These are phyloP conservation scores for Calyptommatus sinebrachiatus DNA, from an alignment of 2,113 vertebrate species.

Conservation along the genomic window DNA sequence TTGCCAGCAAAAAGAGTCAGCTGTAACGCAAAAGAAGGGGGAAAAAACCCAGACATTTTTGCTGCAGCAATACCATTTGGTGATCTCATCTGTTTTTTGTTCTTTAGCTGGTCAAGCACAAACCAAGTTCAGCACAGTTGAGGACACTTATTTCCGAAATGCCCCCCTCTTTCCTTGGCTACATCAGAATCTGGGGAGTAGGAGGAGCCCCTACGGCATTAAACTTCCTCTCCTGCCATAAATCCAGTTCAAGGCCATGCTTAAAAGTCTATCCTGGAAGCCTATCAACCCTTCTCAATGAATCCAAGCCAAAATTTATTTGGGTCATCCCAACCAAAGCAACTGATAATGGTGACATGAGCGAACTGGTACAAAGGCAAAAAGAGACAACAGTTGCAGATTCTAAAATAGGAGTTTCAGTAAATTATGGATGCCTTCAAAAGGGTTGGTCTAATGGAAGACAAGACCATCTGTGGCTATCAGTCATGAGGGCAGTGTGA, in stretches of 20 bases:
- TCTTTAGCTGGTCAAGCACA: constrained; percentile 28
- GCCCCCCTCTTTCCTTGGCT: constrained; percentile 21
- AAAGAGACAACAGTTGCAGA: no score
- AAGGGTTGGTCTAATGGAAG: no score
- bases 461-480: no score
- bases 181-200: not conserved
- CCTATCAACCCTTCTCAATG: no score
- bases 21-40: constrained; percentile 24
- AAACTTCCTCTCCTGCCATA: not conserved
- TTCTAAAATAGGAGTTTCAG: not conserved
- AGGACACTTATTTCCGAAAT: constrained; percentile 24
- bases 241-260: not conserved
- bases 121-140: not conserved
- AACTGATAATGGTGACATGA: no score
- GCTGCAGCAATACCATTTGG: not conserved
- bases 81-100: constrained; percentile 31
- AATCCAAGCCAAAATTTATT: no score
- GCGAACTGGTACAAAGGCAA: no score
- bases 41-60: constrained; percentile 1
- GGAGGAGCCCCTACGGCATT: not conserved
- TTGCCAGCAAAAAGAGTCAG: rapidly evolving
- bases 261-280: not conserved
- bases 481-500: no score
- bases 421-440: not conserved
- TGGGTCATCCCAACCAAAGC: no score